phyloP scores from a whole-genome alignment of 2,888 invertebrate species.

The Papilio protenor region DNA sequence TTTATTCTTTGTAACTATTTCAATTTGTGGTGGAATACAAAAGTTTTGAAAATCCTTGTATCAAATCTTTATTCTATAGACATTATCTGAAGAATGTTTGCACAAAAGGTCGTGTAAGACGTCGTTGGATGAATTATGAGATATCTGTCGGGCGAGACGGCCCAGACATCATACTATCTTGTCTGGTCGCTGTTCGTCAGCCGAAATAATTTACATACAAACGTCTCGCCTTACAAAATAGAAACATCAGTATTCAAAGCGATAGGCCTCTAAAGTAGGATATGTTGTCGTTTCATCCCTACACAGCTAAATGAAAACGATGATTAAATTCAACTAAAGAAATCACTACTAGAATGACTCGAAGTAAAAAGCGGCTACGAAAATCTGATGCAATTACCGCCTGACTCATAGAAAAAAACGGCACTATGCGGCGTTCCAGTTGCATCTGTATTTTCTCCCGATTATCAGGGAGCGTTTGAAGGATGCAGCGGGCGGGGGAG shows the following conservation, averaged over 20 bases:
- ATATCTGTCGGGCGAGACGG: conserved; percentile 46
- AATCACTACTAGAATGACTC: conserved; percentile 47
- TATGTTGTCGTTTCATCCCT: conserved; percentile 49
- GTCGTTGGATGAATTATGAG: conserved; percentile 39
- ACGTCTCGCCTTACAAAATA: conserved; percentile 55
- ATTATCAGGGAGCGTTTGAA: conserved; percentile 79
- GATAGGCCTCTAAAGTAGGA: conserved; percentile 57
- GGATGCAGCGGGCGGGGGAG: conserved; percentile 72
- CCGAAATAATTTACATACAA: conserved; percentile 61
- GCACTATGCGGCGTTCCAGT: conserved; percentile 75
- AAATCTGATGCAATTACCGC: conserved; percentile 72
- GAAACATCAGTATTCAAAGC: conserved; percentile 66
- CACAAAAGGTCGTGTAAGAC: conserved; percentile 28
- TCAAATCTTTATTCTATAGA: conserved; percentile 36
- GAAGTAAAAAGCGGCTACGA: conserved; percentile 64
- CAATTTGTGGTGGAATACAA: conserved; percentile 3
- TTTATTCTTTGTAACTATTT: not conserved
- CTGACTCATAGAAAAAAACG: conserved; percentile 77
- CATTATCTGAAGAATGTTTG: conserved; percentile 33
- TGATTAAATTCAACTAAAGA: conserved; percentile 45
- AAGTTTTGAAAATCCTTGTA: conserved; percentile 9
- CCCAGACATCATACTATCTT: conserved; percentile 42
- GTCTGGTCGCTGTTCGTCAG: conserved; percentile 49
- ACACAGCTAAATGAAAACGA: conserved; percentile 47
- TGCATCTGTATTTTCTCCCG: conserved; percentile 81